A percentile compares a stretch with the other conserved stretches of the same genome.
Conservation (phyloP, 2,797 vertebrate species). For the Dermochelys coriacea region DNA sequence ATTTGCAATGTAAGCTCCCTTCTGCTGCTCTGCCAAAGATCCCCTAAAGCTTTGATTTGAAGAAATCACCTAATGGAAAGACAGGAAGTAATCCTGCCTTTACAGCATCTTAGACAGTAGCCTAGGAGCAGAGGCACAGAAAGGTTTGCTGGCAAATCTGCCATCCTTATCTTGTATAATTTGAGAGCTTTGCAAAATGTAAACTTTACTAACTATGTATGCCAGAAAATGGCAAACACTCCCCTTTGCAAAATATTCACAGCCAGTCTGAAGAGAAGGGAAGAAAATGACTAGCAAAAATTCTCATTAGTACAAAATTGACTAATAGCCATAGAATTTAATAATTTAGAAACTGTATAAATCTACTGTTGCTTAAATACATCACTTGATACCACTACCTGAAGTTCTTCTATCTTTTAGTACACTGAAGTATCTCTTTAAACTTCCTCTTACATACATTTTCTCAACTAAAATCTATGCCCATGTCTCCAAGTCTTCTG, state of each 20-base stretch:
- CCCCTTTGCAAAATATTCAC: background rate
- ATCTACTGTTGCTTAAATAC: background rate
- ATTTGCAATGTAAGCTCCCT: background rate
- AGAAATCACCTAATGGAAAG: background rate
- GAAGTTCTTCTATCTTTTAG: background rate
- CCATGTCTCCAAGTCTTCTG: background rate
- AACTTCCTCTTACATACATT: background rate
- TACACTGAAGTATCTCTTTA: background rate
- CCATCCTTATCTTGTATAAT: background rate
- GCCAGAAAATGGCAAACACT: background rate
- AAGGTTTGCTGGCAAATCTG: background rate
- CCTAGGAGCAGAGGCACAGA: background rate
- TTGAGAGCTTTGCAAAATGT: conserved; percentile 25
- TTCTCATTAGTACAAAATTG: background rate
- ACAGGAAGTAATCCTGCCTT: background rate
- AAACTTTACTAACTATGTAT: background rate
- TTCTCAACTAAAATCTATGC: background rate
- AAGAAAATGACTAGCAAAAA: conserved; percentile 5
- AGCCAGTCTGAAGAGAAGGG: background rate
- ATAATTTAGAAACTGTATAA: conserved; percentile 23
- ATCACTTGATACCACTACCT: background rate
- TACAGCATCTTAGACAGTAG: background rate
- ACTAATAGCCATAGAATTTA: background rate
- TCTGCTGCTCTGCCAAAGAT: background rate
- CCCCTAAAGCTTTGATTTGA: background rate